Evolutionary conservation across 2,888 invertebrate species (phyloP).

Genomic region (Sycophila texana): DNA sequence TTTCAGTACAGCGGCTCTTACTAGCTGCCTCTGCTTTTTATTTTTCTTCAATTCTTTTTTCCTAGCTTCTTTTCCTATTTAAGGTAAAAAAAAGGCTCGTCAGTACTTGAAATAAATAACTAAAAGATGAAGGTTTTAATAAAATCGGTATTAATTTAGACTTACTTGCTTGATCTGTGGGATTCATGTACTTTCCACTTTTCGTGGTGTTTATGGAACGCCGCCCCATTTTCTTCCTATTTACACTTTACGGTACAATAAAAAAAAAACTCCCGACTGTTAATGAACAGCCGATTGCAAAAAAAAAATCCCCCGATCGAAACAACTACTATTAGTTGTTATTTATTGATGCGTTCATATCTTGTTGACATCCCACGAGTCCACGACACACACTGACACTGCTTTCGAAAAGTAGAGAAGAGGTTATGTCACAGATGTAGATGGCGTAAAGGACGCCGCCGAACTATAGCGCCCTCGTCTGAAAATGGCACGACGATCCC

Average conservation of each 20-base stretch:
- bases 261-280: too few species aligned
- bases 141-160: constrained; percentile 66
- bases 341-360: too few species aligned
- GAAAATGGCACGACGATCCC: too few species aligned
- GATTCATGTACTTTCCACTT: constrained; percentile 99
- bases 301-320: background rate
- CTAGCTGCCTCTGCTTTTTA: constrained; percentile 96
- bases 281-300: background rate
- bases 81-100: constrained; percentile 14
- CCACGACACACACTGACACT: too few species aligned
- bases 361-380: too few species aligned
- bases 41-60: constrained; percentile 99
- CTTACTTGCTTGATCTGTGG: constrained; percentile 99
- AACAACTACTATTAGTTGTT: too few species aligned
- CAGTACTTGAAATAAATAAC: constrained; percentile 35
- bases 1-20: constrained; percentile 96
- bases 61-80: constrained; percentile 94
- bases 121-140: constrained; percentile 39
- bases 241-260: too few species aligned
- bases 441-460: too few species aligned
- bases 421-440: too few species aligned
- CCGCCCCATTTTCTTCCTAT: constrained; percentile 85
- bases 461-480: too few species aligned
- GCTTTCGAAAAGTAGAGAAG: too few species aligned
- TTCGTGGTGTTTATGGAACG: constrained; percentile 99